These are phyloP conservation scores for Ivindomyrus marchei DNA, from an alignment of 2,113 vertebrate species.

Conservation along the genomic window DNA sequence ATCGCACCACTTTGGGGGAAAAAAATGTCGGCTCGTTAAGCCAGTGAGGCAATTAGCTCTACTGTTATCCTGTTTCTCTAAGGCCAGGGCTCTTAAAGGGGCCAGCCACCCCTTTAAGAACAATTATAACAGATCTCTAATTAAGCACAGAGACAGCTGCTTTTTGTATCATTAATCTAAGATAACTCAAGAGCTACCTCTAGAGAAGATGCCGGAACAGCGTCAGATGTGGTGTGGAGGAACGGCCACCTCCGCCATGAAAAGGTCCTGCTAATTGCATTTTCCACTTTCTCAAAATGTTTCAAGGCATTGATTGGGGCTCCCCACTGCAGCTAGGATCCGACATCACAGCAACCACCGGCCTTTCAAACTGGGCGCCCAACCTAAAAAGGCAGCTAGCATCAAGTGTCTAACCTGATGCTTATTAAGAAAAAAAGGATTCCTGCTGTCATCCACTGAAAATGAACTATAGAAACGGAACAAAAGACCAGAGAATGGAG, in stretches of 20 bases:
- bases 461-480: not conserved
- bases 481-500: not conserved
- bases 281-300: not conserved
- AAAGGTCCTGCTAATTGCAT: not conserved
- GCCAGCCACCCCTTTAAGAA: not conserved
- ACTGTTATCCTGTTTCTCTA: not conserved
- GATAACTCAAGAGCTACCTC: not conserved
- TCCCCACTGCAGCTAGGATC: not conserved
- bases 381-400: not conserved
- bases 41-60: not conserved
- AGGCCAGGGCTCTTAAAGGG: not conserved
- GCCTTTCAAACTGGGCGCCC: not conserved
- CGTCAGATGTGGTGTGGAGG: not conserved
- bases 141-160: not conserved
- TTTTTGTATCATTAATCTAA: not conserved
- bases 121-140: not conserved
- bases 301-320: not conserved
- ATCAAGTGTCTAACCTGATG: not conserved
- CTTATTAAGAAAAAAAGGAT: not conserved
- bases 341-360: not conserved
- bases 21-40: slow-evolving; percentile 16
- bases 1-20: not conserved
- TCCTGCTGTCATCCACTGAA: not conserved
- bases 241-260: not conserved
- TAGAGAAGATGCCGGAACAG: not conserved